Evolutionary conservation across 2,888 invertebrate genomes (phyloP).

Genomic region (Liodrosophila aerea): DNA sequence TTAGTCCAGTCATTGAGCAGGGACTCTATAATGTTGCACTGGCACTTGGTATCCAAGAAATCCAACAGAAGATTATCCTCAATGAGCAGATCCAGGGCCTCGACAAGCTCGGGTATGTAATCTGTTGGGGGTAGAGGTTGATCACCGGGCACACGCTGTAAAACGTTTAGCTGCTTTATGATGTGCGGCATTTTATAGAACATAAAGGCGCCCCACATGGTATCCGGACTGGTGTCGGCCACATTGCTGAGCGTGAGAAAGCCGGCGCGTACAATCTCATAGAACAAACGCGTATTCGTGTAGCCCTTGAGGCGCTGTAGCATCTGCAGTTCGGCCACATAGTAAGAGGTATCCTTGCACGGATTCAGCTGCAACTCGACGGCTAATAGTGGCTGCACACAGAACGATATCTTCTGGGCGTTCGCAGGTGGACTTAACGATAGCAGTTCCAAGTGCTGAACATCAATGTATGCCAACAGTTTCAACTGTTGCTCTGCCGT

Average conservation of each 20-base stretch:
- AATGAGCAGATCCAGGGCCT: slow-evolving; percentile 92
- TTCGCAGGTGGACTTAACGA: slow-evolving; percentile 84
- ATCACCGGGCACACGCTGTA: slow-evolving; percentile 79
- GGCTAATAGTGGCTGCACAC: slow-evolving; percentile 91
- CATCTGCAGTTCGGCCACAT: slow-evolving; percentile 92
- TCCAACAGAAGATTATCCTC: slow-evolving; percentile 93
- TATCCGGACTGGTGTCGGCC: slow-evolving; percentile 91
- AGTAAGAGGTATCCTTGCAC: slow-evolving; percentile 90
- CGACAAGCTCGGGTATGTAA: slow-evolving; percentile 89
- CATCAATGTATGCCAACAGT: slow-evolving; percentile 80
- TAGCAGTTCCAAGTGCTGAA: slow-evolving; percentile 77
- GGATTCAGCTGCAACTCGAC: slow-evolving; percentile 93
- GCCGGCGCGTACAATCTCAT: slow-evolving; percentile 94
- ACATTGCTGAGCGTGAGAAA: slow-evolving; percentile 95
- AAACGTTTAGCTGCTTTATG: slow-evolving; percentile 87
- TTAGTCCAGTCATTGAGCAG: slow-evolving; percentile 92
- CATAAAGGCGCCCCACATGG: slow-evolving; percentile 96
- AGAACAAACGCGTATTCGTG: slow-evolving; percentile 90
- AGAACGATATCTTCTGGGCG: slow-evolving; percentile 87
- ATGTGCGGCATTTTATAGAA: slow-evolving; percentile 95
- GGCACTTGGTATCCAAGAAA: slow-evolving; percentile 93
- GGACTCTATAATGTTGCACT: slow-evolving; percentile 93
- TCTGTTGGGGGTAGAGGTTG: slow-evolving; percentile 82
- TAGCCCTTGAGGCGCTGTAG: slow-evolving; percentile 93
- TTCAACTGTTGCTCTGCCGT: slow-evolving; percentile 76